A percentile compares a stretch with the other conserved stretches of the same genome.
These are phyloP conservation scores for Tamandua tetradactyla DNA, from an alignment of 2,797 vertebrate species.

Conservation along the genomic window DNA sequence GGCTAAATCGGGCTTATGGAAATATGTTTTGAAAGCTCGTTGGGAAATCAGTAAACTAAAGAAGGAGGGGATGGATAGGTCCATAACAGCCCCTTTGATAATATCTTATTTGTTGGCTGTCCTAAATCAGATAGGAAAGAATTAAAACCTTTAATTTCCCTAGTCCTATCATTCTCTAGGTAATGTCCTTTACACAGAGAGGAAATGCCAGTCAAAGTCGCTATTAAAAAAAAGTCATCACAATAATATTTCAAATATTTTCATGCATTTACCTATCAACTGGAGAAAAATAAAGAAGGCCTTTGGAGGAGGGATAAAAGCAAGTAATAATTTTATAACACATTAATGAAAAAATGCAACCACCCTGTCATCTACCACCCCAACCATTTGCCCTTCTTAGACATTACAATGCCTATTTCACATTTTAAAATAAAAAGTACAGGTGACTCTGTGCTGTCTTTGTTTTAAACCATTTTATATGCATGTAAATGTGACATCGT, in stretches of 20 bases:
- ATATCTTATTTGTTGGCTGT: neutral
- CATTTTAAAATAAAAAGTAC: neutral
- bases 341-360: neutral
- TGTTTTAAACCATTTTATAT: neutral
- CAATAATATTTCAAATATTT: conserved; percentile 38
- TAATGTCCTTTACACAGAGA: neutral
- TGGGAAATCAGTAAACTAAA: neutral
- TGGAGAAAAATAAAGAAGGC: neutral
- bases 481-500: too few relatives aligned
- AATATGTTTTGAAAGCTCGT: neutral
- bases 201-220: conserved; percentile 31
- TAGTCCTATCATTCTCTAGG: neutral
- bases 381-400: neutral
- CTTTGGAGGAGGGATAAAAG: neutral
- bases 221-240: neutral
- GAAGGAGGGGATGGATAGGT: neutral
- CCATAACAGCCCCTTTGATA: neutral
- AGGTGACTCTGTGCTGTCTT: neutral
- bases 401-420: neutral
- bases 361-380: conserved; percentile 47
- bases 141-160: neutral
- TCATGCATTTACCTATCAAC: conserved; percentile 19
- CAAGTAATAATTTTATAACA: neutral
- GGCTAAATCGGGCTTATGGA: neutral
- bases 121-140: neutral